Percentiles rank a stretch among this genome's conserved stretches.
phyloP scores from a whole-genome alignment of 2,888 invertebrate genomes.

The Protophormia terraenovae region DNA sequence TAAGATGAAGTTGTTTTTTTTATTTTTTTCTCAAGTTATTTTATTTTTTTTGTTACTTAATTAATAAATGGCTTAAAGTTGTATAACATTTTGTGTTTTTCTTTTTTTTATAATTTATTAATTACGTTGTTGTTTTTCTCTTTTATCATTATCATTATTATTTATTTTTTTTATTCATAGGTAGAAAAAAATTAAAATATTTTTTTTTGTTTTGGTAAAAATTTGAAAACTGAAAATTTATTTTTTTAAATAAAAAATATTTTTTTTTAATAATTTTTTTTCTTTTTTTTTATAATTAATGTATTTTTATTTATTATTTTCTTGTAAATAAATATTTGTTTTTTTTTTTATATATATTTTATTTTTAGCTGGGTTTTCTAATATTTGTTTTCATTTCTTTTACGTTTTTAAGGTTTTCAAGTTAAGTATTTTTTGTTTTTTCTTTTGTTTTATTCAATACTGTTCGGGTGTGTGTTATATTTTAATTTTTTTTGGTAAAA shows the following conservation, averaged over 20 bases:
- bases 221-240: constrained; percentile 27
- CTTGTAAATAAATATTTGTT: constrained; percentile 63
- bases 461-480: constrained; percentile 64
- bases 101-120: constrained; percentile 74
- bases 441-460: constrained; percentile 64
- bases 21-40: constrained; percentile 16
- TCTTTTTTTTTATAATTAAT: constrained; percentile 26
- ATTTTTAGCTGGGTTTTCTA: constrained; percentile 54
- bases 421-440: constrained; percentile 70
- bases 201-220: constrained; percentile 32
- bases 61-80: constrained; percentile 76
- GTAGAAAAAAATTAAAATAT: constrained; percentile 57
- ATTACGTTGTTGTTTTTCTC: constrained; percentile 69
- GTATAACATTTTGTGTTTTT: constrained; percentile 69
- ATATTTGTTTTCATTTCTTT: constrained; percentile 69
- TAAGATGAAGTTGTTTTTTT: constrained; percentile 63
- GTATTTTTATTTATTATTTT: constrained; percentile 20
- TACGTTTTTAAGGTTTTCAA: constrained; percentile 70
- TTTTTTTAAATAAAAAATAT: constrained; percentile 21
- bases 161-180: constrained; percentile 34
- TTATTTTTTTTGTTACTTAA: constrained; percentile 72
- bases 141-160: constrained; percentile 32
- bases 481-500: constrained; percentile 50
- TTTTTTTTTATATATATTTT: constrained; percentile 14
- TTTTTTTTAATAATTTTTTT: constrained; percentile 15